Evolutionary conservation across 2,888 invertebrate species (phyloP), one percentile per base, ranked within the genome.

Genomic region (Watsonalla cultraria): DNA sequence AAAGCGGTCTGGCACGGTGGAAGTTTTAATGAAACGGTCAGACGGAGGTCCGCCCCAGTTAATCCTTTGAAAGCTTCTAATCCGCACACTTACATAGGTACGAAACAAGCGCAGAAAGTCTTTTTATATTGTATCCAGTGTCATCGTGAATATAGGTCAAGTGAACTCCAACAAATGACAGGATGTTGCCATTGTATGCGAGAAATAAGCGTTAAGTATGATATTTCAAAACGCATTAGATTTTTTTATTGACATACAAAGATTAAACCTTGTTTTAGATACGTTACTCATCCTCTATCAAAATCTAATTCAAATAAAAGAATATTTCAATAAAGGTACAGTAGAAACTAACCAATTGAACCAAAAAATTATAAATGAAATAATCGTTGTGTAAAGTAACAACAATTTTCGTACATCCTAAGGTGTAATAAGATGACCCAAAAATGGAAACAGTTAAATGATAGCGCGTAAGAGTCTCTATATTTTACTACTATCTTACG

Each of bases 11-110:
- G 57, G 56, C 59, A 54, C 59, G 59, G 60, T 64, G 65, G 64
- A 83, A 82, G 72, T 82, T 82, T 82, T 80, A 82, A 83, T 81
- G 80, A 82, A 82, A 78, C 71, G 77, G 76, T 76, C 78, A 77
- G 69, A 68, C 69, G 70, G 70, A 70, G 74, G 78, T 73, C 72
- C 69, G 74, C 65, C 70, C 75, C 66, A 75, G 78, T 75, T 82
- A 85, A 86, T 84, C 84, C 81, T 80, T 81, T 80, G 77, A 81
- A 81, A 83, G 80, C 82, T 76, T 70, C 78, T 81, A 79, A 82
- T 81, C 76, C 71, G 60, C 69, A 72, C 73, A 76, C 75, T 78
- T 77, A 66, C 64, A 62, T 66, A 66, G 57, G 54, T 59, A 69
- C 61, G 58, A 66, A 74, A 72, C 66, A 67, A 62, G 61, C 57